Evolutionary conservation across 2,797 vertebrate species (phyloP).

Genomic region (Amblyraja radiata): DNA sequence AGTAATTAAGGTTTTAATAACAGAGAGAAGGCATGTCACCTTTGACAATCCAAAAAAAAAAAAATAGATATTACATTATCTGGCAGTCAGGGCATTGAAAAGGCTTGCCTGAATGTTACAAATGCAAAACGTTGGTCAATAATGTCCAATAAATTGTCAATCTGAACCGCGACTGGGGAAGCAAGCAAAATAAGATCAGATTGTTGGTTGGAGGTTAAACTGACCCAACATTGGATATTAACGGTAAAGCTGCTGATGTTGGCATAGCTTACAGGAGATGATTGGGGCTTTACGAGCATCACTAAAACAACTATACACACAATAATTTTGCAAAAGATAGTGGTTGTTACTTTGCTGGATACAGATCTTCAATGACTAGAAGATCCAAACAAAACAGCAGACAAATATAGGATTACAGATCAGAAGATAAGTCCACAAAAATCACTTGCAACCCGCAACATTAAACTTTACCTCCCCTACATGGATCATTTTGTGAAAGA

Average conservation of each 20-base stretch:
- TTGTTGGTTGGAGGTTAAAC: not conserved
- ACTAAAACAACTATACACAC: not conserved
- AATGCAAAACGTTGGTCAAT: not conserved
- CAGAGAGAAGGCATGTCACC: not conserved
- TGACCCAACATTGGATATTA: not conserved
- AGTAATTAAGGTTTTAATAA: not conserved
- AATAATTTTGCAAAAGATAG: not conserved
- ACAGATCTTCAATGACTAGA: not conserved
- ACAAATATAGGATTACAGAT: not conserved
- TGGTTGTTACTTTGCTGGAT: not conserved
- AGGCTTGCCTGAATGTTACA: not conserved
- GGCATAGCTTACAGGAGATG: no score
- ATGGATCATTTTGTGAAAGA: not conserved
- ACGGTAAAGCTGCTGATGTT: not conserved
- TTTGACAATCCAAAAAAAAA: not conserved
- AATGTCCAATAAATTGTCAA: not conserved
- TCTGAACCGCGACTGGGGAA: not conserved
- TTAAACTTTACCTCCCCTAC: not conserved
- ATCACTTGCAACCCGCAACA: not conserved
- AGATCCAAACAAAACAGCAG: not conserved
- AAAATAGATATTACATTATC: not conserved
- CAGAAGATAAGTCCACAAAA: not conserved
- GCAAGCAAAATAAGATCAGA: not conserved
- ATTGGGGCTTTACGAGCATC: not conserved
- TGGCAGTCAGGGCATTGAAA: not conserved